Percentiles rank a stretch among this genome's conserved stretches.
Evolutionary conservation across 2,888 invertebrate species (phyloP).

Genomic region (Leptinotarsa rubiginosa): DNA sequence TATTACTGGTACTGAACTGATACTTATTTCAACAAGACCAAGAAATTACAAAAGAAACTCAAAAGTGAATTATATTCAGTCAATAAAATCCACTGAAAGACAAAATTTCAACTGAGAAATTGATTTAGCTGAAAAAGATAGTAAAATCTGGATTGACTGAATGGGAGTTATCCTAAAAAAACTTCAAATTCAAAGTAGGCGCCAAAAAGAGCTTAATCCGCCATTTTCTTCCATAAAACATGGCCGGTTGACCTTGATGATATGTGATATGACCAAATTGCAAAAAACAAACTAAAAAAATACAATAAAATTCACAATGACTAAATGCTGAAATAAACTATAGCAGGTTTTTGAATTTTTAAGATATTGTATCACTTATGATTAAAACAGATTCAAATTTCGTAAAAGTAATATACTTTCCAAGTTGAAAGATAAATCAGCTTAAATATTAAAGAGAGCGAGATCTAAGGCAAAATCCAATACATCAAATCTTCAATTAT

Average conservation of each 20-base stretch:
- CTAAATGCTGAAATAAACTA: slow-evolving; percentile 51
- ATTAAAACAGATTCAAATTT: slow-evolving; percentile 5
- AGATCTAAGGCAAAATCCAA: too few species aligned
- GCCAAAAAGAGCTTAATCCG: slow-evolving; percentile 54
- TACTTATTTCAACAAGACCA: slow-evolving; percentile 24
- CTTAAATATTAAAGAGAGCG: too few species aligned
- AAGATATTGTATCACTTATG: slow-evolving; percentile 44
- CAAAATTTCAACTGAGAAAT: slow-evolving; percentile 42
- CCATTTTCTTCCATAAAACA: slow-evolving; percentile 52
- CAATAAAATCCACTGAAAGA: slow-evolving; percentile 44
- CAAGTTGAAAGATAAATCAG: too few species aligned
- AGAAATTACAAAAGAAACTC: neutral
- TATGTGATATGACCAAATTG: slow-evolving; percentile 20
- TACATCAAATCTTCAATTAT: neutral
- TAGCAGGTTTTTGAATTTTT: slow-evolving; percentile 38
- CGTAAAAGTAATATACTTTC: neutral
- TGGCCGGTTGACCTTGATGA: slow-evolving; percentile 46
- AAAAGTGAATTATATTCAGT: slow-evolving; percentile 4
- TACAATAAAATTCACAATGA: slow-evolving; percentile 51
- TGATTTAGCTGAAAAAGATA: too few species aligned
- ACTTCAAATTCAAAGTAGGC: slow-evolving; percentile 56
- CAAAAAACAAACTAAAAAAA: slow-evolving; percentile 47
- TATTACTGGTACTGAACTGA: slow-evolving; percentile 61
- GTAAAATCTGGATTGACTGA: slow-evolving; percentile 32
- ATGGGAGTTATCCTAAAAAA: slow-evolving; percentile 34